Evolutionary conservation across 1,140 invertebrate genomes (phyloP), one percentile per base, ranked within the genome.

Genomic region (Babylonia areolata): DNA sequence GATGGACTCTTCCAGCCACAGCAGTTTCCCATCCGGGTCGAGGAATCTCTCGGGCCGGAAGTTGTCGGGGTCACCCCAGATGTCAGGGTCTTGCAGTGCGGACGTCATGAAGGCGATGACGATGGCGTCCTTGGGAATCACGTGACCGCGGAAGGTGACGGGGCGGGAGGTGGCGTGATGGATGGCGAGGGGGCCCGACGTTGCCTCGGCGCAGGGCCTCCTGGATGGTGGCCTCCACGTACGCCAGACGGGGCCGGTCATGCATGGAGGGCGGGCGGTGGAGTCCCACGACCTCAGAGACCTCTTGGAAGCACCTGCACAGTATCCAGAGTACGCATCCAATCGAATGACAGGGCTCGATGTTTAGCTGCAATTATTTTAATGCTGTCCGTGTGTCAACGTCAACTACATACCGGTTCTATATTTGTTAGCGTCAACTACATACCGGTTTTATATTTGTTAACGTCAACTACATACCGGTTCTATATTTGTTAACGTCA

Each of bases 271-370:
- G 28, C 5, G 78, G 78, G 2, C 87, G 84, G 3, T 86, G 46
- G 17, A 20, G 11, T 12, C 86, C 86, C 0, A 90, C n/a, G 23
- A 82, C 54, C 81, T 51, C 35, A 88, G 98, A 97, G 33, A 99
- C 94, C 93, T 99, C 98, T 83, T 97, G 96, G 94, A 97, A 97
- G 0, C 98, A 97, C n/a, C n/a, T n/a, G n/a, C n/a, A n/a, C n/a
- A n/a, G n/a, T n/a, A n/a, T n/a, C n/a, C n/a, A n/a, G n/a, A n/a
- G n/a, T n/a, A n/a, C n/a, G n/a, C n/a, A n/a, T n/a, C n/a, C n/a
- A n/a, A n/a, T n/a, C n/a, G n/a, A n/a, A n/a, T n/a, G n/a, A n/a
- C n/a, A n/a, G n/a, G n/a, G n/a, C n/a, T n/a, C n/a, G n/a, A n/a
- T n/a, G n/a, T n/a, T n/a, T n/a, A n/a, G n/a, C n/a, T n/a, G n/a